Evolutionary conservation across 2,113 vertebrate species (phyloP).

Genomic region (Phaethornis superciliosus): DNA sequence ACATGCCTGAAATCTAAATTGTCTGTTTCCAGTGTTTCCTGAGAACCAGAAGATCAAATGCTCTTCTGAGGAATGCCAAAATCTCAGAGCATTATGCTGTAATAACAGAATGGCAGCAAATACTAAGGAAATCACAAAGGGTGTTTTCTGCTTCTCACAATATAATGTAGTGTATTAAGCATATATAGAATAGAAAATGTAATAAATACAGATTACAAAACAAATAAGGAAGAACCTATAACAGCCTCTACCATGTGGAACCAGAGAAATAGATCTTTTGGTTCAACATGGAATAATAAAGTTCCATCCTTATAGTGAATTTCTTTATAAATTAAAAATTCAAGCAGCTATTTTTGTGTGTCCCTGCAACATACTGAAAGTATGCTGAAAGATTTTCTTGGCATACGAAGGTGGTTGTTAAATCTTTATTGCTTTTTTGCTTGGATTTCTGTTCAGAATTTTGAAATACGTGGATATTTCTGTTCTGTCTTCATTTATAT

Average conservation of each 20-base stretch:
- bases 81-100: not conserved
- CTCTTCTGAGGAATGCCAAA: not conserved
- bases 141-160: not conserved
- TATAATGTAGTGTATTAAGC: not conserved
- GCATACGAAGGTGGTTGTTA: not conserved
- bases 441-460: not conserved
- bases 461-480: not conserved
- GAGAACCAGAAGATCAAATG: not conserved
- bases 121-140: not conserved
- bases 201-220: not conserved
- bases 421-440: not conserved
- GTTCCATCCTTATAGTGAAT: not conserved
- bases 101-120: constrained; percentile 1
- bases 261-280: not conserved
- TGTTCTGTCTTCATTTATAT: not conserved
- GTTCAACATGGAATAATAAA: not conserved
- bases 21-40: not conserved
- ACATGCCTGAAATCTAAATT: not conserved
- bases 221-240: not conserved
- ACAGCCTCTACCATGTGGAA: not conserved
- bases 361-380: not conserved
- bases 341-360: not conserved
- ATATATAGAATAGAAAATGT: not conserved
- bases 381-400: not conserved
- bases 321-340: not conserved